Evolutionary conservation across 2,888 invertebrate species (phyloP).

Genomic region (Metallyticus violacea): DNA sequence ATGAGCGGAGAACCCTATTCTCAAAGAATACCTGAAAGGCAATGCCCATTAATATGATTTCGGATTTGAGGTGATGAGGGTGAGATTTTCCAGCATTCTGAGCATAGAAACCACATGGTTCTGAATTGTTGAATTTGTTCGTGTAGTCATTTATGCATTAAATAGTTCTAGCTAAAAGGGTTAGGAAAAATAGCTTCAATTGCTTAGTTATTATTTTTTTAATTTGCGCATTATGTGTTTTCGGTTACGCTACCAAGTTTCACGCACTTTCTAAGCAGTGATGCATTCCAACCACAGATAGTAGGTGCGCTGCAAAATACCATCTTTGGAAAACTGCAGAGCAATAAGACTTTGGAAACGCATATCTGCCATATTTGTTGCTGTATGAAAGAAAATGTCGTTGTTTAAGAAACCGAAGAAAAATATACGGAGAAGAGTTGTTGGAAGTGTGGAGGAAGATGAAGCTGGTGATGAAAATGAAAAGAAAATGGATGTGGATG

Average conservation of each 20-base stretch:
- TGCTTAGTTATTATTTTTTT: not conserved
- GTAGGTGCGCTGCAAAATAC: not conserved
- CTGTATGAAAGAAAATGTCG: slow-evolving; percentile 58
- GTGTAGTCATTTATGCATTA: too few relatives aligned
- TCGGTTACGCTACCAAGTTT: not conserved
- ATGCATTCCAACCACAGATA: too few relatives aligned
- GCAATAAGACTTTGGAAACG: not conserved
- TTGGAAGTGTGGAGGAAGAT: slow-evolving; percentile 33
- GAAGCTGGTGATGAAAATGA: slow-evolving; percentile 38
- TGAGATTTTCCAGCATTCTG: too few relatives aligned
- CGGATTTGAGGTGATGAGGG: too few relatives aligned
- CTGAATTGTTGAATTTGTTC: too few relatives aligned
- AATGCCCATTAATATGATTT: too few relatives aligned
- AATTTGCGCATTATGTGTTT: not conserved
- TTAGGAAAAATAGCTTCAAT: too few relatives aligned
- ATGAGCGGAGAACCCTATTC: too few relatives aligned
- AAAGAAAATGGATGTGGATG: slow-evolving; percentile 35
- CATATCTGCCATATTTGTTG: not conserved
- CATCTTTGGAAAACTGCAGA: not conserved
- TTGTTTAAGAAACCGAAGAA: slow-evolving; percentile 85
- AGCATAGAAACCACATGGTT: too few relatives aligned
- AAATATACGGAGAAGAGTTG: slow-evolving; percentile 58
- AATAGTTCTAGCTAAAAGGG: too few relatives aligned
- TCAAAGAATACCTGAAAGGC: too few relatives aligned
- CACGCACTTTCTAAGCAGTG: too few relatives aligned